These are phyloP conservation scores for Corythornis vintsioides DNA, from an alignment of 2,113 vertebrate species.

Conservation along the genomic window DNA sequence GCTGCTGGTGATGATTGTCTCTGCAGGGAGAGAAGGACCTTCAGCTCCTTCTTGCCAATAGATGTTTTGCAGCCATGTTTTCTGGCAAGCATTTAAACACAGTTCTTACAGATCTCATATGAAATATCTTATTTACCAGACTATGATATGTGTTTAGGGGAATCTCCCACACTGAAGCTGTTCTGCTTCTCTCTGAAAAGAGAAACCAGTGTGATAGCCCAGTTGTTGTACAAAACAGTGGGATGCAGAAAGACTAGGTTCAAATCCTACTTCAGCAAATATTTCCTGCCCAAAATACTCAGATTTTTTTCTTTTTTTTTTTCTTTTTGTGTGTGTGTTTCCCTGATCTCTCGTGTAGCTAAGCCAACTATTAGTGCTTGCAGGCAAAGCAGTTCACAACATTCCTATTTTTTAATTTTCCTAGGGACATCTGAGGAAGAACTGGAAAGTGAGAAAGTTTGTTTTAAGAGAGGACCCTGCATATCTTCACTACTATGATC, in stretches of 20 bases:
- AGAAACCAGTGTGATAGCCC: neutral
- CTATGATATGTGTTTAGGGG: neutral
- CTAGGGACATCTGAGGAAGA: constrained; percentile 93
- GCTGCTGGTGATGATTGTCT: neutral
- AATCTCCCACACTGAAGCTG: neutral
- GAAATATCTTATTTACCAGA: neutral
- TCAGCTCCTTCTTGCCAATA: neutral
- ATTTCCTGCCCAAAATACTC: neutral
- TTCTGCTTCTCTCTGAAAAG: neutral
- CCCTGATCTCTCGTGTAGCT: neutral
- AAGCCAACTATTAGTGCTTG: neutral
- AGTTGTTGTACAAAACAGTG: neutral
- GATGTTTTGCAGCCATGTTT: neutral
- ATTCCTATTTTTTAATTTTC: neutral
- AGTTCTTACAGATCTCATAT: neutral
- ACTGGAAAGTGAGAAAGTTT: constrained; percentile 99
- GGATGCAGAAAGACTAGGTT: neutral
- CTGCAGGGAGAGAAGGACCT: neutral
- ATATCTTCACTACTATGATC: constrained; percentile 95
- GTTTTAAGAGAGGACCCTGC: constrained; percentile 94
- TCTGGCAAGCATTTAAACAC: neutral
- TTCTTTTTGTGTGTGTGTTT: neutral
- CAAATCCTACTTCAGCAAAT: neutral
- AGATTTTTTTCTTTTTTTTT: neutral
- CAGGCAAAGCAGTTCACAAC: neutral